Base-by-base conservation (phyloP, 2,888 invertebrate species). In the Halictus ligatus region DNA sequence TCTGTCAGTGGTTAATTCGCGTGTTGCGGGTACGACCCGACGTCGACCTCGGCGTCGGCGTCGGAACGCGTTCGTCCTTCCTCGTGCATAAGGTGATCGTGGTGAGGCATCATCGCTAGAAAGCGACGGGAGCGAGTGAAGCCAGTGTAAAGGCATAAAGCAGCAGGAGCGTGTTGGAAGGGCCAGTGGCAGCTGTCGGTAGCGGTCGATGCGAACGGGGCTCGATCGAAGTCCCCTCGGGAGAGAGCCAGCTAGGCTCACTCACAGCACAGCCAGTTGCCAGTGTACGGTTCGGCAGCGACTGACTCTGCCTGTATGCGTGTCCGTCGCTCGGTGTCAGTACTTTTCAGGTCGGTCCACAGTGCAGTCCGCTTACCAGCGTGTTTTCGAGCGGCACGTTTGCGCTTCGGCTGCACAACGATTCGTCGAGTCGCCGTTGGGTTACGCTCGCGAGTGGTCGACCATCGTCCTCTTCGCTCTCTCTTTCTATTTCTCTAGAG, bases 331-430 rank as follows among this genome's bases (percentile, higher is more conserved):
- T 88, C 77, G 25, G 87, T 84, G 85, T 75, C 87, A 84, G 90
- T 84, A 84, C 76, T 85, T 83, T 85, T 84, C 86, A 67, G 90
- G 83, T 88, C 89, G 90, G 87, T 87, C 90, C 90, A 90, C 90
- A 84, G 89, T 87, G 84, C 81, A 81, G 87, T 71, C 50, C 86
- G 78, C 72, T 86, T 81, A 74, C 81, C 81, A 88, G 80, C 87
- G 81, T 50, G 84, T 84, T 78, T 77, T 83, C 79, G 69, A 46
- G 64, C 75, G 48, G 60, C 69, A 75, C 76, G 67, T 64, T 50
- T 67, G 43, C 67, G 75, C 78, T 76, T 18, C 75, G 76, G 64
- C 84, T 84, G 71, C 69, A 77, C 81, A 50, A 88, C 88, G 88
- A 89, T 90, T 89, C 89, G 89, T 88, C 71, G 88, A 81, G 82